Conservation (phyloP, 2,113 vertebrate genomes). For the Oxygymnocypris stewartii region DNA sequence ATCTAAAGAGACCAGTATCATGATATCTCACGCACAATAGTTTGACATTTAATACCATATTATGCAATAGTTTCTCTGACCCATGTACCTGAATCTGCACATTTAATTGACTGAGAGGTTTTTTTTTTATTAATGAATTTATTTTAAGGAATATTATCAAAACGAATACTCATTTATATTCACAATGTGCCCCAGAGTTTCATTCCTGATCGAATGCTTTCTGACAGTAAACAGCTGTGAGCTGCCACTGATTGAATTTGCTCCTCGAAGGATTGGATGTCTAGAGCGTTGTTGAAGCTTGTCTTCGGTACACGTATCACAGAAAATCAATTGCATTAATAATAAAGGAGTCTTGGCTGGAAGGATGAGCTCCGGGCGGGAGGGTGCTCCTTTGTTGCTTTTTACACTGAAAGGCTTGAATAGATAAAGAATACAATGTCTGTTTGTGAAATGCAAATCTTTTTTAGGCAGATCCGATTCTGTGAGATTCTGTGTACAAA, state of each 20-base stretch:
- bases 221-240: background rate
- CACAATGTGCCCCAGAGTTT: background rate
- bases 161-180: background rate
- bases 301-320: background rate
- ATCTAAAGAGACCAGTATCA: background rate
- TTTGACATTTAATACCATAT: background rate
- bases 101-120: background rate
- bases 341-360: slow-evolving; percentile 21
- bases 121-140: background rate
- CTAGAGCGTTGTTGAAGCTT: slow-evolving; percentile 1
- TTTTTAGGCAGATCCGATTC: background rate
- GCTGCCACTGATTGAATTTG: background rate
- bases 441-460: slow-evolving; percentile 21
- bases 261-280: background rate
- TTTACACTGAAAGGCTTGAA: background rate
- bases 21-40: background rate
- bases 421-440: background rate
- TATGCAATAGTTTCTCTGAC: background rate
- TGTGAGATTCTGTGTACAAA: background rate
- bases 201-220: background rate
- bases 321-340: slow-evolving; percentile 44
- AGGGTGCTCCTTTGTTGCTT: slow-evolving; percentile 8
- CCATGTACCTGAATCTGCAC: background rate
- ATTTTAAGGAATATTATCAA: background rate
- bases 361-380: background rate